Percentiles rank a stretch among this genome's conserved stretches.
phyloP scores from a whole-genome alignment of 2,113 vertebrate genomes.

The Cinclus cinclus region DNA sequence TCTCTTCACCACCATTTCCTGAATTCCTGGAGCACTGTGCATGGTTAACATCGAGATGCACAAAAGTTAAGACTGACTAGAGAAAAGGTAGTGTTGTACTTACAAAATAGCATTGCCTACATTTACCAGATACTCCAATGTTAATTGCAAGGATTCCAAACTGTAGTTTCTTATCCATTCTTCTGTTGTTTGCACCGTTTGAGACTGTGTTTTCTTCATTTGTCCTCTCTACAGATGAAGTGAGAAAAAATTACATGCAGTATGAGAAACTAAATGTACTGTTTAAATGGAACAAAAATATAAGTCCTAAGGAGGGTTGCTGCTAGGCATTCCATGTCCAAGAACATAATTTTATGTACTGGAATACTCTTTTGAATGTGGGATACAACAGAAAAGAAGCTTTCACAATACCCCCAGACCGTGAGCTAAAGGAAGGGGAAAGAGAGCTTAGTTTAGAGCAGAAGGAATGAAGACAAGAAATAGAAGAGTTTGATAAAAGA shows the following conservation, averaged over 20 bases:
- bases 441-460: neutral
- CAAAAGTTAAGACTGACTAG: neutral
- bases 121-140: constrained; percentile 69
- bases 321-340: neutral
- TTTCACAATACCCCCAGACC: neutral
- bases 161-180: constrained; percentile 74
- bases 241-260: neutral
- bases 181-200: constrained; percentile 51
- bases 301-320: neutral
- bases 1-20: neutral
- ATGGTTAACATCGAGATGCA: neutral
- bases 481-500: neutral
- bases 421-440: neutral
- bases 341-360: neutral
- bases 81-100: constrained; percentile 22
- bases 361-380: neutral
- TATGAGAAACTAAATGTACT: neutral
- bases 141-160: constrained; percentile 72
- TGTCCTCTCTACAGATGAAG: constrained; percentile 45
- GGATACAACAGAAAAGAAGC: neutral
- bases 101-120: constrained; percentile 50
- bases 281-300: neutral
- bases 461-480: neutral
- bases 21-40: constrained; percentile 52
- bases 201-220: neutral